Base-by-base conservation (phyloP, 2,113 vertebrate genomes). In the Catharus bicknelli region DNA sequence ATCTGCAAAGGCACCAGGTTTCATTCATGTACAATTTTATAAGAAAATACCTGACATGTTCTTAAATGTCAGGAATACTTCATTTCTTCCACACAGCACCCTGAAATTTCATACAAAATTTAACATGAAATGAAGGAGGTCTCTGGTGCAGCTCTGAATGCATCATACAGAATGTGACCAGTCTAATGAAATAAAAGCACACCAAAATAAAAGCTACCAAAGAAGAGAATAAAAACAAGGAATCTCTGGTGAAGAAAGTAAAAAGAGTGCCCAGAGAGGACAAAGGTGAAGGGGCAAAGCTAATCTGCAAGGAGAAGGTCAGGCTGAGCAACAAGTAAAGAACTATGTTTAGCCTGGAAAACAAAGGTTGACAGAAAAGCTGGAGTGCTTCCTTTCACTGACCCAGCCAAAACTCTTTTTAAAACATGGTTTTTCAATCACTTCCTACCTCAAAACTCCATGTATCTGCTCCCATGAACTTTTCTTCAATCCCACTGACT, bases 311-410 rank as follows among this genome's bases (percentile, higher is more conserved):
- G 81, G 47, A 94, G 78, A 75, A 94, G 94, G 94, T 93, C 95
- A 94, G 89, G 23, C 58, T 64, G 30, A 89, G 54, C 50, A 90
- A 91, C 67, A 64, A 93, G 72, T 86, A 78, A 73, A 95, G 72
- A 73, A 86, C 87, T 51, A 93, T 77, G 83, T 74, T 94, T 91
- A 83, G 89, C 79, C 88, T 90, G 55, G 73, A 90, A 96, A 90
- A 95, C 88, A 96, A 96, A 96, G 70, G 62, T 59, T 74, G 82
- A 91, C 83, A 95, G 90, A 96, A 95, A 94, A 90, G 87, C 90
- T 91, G 75, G 72, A 94, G 73, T 91, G 73, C 74, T 86, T 87
- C 87, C 86, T 93, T 94, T 92, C 66, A 89, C 57, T 20, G 1
- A 59, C 62, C 59, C 62, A 76, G 74, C 45, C 85, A 81, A 95